A percentile compares a stretch with the other conserved stretches of the same genome.
Evolutionary conservation across 23 tunicate genomes (phyloP).

Genomic region (Styela plicata): DNA sequence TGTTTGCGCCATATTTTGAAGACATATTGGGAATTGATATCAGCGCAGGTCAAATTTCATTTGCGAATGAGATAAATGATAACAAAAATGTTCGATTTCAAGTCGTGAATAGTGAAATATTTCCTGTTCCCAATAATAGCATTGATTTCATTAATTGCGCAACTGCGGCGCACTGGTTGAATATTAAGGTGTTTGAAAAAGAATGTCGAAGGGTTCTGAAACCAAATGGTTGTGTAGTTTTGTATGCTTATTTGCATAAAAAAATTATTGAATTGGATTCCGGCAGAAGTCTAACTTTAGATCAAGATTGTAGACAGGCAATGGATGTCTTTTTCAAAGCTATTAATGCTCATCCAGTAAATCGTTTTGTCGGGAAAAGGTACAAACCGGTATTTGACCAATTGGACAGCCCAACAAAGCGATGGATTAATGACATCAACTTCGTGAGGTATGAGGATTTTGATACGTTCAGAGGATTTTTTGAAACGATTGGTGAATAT

Average conservation of each 20-base stretch:
- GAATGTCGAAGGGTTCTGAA: conserved; percentile 5
- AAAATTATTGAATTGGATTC: neutral
- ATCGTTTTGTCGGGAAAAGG: neutral
- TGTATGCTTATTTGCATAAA: neutral
- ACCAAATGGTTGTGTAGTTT: neutral
- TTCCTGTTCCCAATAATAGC: conserved; percentile 4
- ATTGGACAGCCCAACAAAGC: neutral
- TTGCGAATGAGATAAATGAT: neutral
- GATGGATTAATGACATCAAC: neutral
- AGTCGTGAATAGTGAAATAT: neutral
- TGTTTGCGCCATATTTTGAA: conserved; percentile 1
- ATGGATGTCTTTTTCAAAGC: neutral
- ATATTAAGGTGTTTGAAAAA: neutral
- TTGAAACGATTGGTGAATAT: neutral
- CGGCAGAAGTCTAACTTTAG: neutral
- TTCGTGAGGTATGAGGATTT: neutral
- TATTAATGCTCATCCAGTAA: neutral
- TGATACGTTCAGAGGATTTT: neutral
- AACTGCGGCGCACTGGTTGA: neutral
- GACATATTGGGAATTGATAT: neutral
- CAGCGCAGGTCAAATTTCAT: neutral
- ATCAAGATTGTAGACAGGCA: neutral
- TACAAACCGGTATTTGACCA: neutral
- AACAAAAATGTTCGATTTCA: conserved; percentile 3
- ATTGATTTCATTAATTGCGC: conserved; percentile 5